phyloP scores from a whole-genome alignment of 1,140 invertebrate genomes.

The Meloidogyne hapla region DNA sequence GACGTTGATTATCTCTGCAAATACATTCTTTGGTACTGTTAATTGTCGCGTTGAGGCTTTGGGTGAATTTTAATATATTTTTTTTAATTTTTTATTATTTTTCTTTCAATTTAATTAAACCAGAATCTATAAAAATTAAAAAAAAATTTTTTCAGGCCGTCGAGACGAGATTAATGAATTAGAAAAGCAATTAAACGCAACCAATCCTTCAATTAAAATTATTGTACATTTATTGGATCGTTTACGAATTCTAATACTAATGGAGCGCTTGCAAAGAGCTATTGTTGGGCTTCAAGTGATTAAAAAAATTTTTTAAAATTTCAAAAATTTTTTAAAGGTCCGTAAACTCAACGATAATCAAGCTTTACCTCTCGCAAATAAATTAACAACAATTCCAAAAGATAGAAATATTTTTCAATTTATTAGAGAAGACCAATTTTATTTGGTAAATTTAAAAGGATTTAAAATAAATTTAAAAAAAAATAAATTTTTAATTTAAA shows the following conservation, averaged over 20 bases:
- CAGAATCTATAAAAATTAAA: background rate
- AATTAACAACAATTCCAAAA: slow-evolving; percentile 23
- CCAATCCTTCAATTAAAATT: background rate
- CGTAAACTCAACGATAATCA: slow-evolving; percentile 25
- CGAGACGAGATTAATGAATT: slow-evolving; percentile 23
- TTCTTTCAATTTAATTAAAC: too few species aligned
- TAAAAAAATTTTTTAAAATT: background rate
- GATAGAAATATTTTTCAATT: slow-evolving; percentile 41
- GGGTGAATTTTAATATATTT: slow-evolving; percentile 13
- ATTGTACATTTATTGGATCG: slow-evolving; percentile 16
- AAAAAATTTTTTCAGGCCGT: slow-evolving; percentile 19
- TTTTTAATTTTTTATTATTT: background rate
- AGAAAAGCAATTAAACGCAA: slow-evolving; percentile 26
- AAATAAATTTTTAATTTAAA: too few species aligned
- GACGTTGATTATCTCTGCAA: slow-evolving; percentile 28
- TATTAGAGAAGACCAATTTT: slow-evolving; percentile 35
- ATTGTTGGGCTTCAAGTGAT: slow-evolving; percentile 32
- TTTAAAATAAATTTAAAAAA: background rate
- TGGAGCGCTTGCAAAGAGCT: slow-evolving; percentile 37
- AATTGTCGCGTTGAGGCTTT: slow-evolving; percentile 37
- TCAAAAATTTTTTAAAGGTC: slow-evolving; percentile 7
- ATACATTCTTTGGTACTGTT: slow-evolving; percentile 44
- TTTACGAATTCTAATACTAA: slow-evolving; percentile 35
- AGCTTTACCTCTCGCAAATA: slow-evolving; percentile 25
- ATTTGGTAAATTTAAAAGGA: slow-evolving; percentile 23